phyloP scores from a whole-genome alignment of 1,140 invertebrate species.

The Cataglyphis hispanica region DNA sequence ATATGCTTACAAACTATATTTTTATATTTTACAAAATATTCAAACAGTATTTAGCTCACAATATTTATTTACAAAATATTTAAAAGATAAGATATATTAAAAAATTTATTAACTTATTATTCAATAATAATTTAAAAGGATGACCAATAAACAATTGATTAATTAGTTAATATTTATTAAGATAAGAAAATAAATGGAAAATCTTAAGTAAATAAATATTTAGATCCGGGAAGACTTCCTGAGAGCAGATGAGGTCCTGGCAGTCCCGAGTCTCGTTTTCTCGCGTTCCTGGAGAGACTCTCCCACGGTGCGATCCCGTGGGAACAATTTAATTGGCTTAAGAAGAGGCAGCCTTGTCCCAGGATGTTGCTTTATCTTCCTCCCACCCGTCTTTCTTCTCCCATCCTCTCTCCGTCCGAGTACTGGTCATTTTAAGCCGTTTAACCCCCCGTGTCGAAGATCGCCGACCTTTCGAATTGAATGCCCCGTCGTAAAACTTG shows the following conservation, averaged over 20 bases:
- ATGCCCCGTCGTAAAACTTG: constrained; percentile 64
- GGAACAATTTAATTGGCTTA: constrained; percentile 81
- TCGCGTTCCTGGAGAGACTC: constrained; percentile 78
- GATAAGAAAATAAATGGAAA: not conserved
- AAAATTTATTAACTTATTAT: not conserved
- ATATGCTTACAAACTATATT: no score
- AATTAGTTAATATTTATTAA: not conserved
- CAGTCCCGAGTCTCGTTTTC: constrained; percentile 70
- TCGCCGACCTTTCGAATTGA: constrained; percentile 61
- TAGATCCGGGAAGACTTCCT: constrained; percentile 66
- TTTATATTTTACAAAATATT: no score
- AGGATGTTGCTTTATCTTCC: constrained; percentile 59
- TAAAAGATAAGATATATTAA: not conserved
- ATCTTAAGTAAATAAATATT: not conserved
- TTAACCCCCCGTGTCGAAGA: constrained; percentile 70
- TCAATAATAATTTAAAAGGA: not conserved
- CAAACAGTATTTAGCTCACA: no score
- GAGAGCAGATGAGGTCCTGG: constrained; percentile 72
- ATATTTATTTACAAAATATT: not conserved
- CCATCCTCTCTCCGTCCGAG: constrained; percentile 15
- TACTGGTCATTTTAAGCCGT: constrained; percentile 57
- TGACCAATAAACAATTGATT: not conserved
- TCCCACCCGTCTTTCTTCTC: constrained; percentile 38
- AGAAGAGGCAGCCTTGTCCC: constrained; percentile 61
- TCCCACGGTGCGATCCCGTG: constrained; percentile 82